These are phyloP conservation scores for Cheirogaleus major DNA, from an alignment of 2,797 vertebrate species.

Conservation along the genomic window DNA sequence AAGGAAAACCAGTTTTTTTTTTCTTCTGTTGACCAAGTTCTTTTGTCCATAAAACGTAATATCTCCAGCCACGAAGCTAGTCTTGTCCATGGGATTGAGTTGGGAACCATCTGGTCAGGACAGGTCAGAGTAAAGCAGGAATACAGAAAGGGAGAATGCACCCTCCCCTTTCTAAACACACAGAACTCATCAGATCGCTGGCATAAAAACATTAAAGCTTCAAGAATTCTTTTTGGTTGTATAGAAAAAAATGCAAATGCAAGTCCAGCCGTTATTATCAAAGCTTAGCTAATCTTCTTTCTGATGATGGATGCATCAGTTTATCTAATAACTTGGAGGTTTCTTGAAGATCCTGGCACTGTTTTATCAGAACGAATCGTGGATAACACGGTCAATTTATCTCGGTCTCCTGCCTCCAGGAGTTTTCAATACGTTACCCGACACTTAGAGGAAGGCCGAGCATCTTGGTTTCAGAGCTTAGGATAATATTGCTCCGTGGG, in stretches of 20 bases:
- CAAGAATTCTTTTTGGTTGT: background rate
- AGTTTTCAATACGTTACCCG: background rate
- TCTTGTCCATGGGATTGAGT: accelerated
- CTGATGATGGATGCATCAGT: background rate
- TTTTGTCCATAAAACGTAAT: background rate
- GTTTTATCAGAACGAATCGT: background rate
- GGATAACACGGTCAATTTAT: background rate
- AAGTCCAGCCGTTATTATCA: background rate
- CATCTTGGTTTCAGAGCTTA: background rate
- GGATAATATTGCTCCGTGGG: background rate
- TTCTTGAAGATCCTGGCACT: background rate
- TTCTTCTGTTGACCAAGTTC: background rate
- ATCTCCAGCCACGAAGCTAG: background rate
- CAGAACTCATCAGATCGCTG: accelerated
- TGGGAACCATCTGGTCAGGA: too few relatives aligned
- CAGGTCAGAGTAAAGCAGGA: background rate
- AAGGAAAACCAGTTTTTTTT: background rate
- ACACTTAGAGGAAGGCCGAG: background rate
- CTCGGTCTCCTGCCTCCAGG: background rate
- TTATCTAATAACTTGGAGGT: slow-evolving; percentile 5
- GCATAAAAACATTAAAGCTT: background rate
- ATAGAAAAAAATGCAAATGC: background rate
- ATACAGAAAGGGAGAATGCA: accelerated
- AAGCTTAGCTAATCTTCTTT: slow-evolving; percentile 17
- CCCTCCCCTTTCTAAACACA: background rate